These are phyloP conservation scores for Meteorus colon DNA, from an alignment of 2,888 invertebrate species.

Conservation along the genomic window DNA sequence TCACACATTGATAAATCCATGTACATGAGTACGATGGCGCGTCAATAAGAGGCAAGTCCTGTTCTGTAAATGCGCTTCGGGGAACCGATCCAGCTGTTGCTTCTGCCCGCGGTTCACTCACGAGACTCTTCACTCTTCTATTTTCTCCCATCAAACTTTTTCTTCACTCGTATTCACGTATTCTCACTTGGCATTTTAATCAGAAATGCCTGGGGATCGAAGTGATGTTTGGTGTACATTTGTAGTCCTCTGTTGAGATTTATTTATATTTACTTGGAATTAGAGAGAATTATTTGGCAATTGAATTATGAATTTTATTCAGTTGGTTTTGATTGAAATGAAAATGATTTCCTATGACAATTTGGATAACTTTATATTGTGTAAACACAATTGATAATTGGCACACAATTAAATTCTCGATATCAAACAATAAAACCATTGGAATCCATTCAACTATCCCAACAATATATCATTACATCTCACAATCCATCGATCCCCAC, in stretches of 20 bases:
- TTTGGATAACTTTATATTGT: too few species aligned
- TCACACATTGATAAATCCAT: not conserved
- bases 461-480: not conserved
- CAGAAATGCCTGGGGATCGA: constrained; percentile 69
- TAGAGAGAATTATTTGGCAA: too few species aligned
- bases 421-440: too few species aligned
- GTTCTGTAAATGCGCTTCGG: constrained; percentile 73
- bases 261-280: constrained; percentile 13
- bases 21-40: constrained; percentile 53
- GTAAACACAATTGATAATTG: too few species aligned
- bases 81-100: constrained; percentile 74
- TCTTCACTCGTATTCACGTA: not conserved
- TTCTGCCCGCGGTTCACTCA: constrained; percentile 62
- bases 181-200: constrained; percentile 71
- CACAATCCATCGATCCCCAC: too few species aligned
- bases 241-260: constrained; percentile 55
- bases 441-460: too few species aligned
- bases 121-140: constrained; percentile 54
- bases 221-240: constrained; percentile 63
- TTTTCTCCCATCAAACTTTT: not conserved
- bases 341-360: too few species aligned
- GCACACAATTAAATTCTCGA: too few species aligned
- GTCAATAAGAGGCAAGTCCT: constrained; percentile 72
- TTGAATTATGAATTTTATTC: too few species aligned
- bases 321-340: too few species aligned